A percentile compares a stretch with the other conserved stretches of the same genome.
These are phyloP conservation scores for Mirounga angustirostris DNA, from an alignment of 2,113 vertebrate species.

Conservation along the genomic window DNA sequence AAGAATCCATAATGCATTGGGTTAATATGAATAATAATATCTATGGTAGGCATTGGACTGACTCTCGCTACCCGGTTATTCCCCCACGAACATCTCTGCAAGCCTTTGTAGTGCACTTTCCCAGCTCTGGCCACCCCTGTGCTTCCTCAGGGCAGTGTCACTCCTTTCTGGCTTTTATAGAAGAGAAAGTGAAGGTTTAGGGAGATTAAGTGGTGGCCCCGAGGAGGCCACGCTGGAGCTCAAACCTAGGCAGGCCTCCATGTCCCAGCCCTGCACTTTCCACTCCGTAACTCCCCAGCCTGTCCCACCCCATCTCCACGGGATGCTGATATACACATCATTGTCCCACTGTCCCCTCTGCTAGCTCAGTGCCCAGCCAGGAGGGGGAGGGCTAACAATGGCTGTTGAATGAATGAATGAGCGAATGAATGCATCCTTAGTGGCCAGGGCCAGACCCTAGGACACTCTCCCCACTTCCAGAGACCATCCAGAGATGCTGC, in stretches of 20 bases:
- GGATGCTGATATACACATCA: fast-evolving
- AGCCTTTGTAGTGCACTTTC: neutral
- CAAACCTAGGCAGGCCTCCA: neutral
- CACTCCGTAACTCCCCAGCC: neutral
- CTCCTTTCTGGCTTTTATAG: neutral
- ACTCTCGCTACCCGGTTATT: neutral
- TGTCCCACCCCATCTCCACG: neutral
- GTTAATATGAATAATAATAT: neutral
- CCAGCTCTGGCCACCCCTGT: neutral
- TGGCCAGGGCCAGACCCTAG: neutral
- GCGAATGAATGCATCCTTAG: neutral
- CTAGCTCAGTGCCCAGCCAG: neutral
- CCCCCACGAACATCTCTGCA: neutral
- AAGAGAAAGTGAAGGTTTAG: neutral
- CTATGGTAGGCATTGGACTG: neutral
- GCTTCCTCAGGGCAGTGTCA: neutral
- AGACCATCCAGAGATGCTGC: neutral
- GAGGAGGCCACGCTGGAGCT: neutral
- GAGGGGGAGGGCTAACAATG: no score
- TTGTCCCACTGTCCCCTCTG: fast-evolving
- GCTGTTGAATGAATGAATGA: neutral
- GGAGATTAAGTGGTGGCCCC: neutral
- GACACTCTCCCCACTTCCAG: neutral
- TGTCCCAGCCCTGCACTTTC: neutral
- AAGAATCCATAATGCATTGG: neutral